A percentile compares a stretch with the other conserved stretches of the same genome.
Evolutionary conservation across 2,113 vertebrate species (phyloP).

Genomic region (Perca flavescens): DNA sequence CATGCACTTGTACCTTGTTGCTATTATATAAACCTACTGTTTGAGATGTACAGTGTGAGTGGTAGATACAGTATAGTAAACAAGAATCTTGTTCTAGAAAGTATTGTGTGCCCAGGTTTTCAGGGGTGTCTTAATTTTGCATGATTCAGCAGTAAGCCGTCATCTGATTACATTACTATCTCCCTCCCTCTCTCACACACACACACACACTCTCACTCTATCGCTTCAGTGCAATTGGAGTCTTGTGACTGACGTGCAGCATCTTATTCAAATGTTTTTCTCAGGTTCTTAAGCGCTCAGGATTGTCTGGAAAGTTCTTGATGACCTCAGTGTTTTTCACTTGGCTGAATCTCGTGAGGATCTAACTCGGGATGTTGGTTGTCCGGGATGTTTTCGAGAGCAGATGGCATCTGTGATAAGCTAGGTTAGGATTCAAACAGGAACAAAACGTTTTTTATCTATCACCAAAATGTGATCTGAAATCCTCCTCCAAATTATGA

Average conservation of each 20-base stretch:
- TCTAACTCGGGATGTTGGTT: slow-evolving; percentile 74
- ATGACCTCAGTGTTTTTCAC: slow-evolving; percentile 84
- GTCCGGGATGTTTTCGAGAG: slow-evolving; percentile 71
- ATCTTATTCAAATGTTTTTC: slow-evolving; percentile 89
- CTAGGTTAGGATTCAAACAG: slow-evolving; percentile 15
- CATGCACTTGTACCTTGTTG: background rate
- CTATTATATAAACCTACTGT: background rate
- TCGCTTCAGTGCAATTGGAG: slow-evolving; percentile 73
- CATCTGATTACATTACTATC: slow-evolving; percentile 78
- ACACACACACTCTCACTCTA: slow-evolving; percentile 54
- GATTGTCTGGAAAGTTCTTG: slow-evolving; percentile 75
- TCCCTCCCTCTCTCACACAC: slow-evolving; percentile 5
- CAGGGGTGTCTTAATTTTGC: slow-evolving; percentile 65
- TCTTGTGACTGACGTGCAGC: slow-evolving; percentile 89
- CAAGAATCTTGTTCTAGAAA: background rate
- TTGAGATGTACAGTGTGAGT: background rate
- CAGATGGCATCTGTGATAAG: slow-evolving; percentile 52
- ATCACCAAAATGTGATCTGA: slow-evolving; percentile 20
- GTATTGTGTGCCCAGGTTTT: slow-evolving; percentile 28
- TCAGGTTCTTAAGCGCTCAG: slow-evolving; percentile 77
- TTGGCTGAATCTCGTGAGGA: slow-evolving; percentile 80
- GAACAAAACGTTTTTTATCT: slow-evolving; percentile 49
- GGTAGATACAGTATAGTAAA: background rate
- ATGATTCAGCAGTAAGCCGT: slow-evolving; percentile 77
- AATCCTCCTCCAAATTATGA: background rate